Base-by-base conservation (phyloP, 1,140 invertebrate genomes). In the Musca vetustissima region DNA sequence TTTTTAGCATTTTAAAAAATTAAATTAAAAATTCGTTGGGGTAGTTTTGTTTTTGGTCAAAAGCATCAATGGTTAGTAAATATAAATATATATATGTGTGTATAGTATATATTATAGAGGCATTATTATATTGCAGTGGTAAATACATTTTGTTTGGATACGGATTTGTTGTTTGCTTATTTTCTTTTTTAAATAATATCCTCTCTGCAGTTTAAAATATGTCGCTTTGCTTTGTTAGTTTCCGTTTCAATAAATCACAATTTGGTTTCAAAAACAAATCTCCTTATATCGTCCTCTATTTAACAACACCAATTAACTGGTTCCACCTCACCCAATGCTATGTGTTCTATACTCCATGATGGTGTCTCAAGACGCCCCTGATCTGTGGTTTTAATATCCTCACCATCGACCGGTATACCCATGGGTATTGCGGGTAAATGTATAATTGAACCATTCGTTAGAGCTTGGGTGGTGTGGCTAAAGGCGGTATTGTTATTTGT, bases 251-350 rank as follows among this genome's bases (percentile, higher is more conserved):
- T 43, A 43, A 43, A 43, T 43, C 36, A 43, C 36, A 43, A 43
- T 43, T 43, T 43, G 36, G 6, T 43, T 43, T 43, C 36, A 43
- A 9, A 9, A 43, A 28, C 36, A 43, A 4, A 6, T 43, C 36
- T 11, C 36, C 6, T 15, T 49, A 1, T 19, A n/a, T n/a, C n/a
- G n/a, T n/a, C n/a, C 48, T 4, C 6, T 19, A 4, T 61, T 72
- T 66, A 79, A 55, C 82, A 88, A 75, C 89, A 90, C 70, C 85
- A 87, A 70, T 83, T 81, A 15, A 80, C 82, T 28, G 78, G 85
- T 72, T 88, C 87, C 15, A 83, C 76, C 68, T 88, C 85, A 1
- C 87, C 89, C 65, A 88, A 85, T 7, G 89, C 88, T 59, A 89
- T 86, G 73, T 85, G 86, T 59, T 84, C 83, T 36, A 85, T 85